Percentiles rank a stretch among this genome's conserved stretches.
Evolutionary conservation across 2,797 vertebrate species (phyloP).

Genomic region (Tarsius wallacei): DNA sequence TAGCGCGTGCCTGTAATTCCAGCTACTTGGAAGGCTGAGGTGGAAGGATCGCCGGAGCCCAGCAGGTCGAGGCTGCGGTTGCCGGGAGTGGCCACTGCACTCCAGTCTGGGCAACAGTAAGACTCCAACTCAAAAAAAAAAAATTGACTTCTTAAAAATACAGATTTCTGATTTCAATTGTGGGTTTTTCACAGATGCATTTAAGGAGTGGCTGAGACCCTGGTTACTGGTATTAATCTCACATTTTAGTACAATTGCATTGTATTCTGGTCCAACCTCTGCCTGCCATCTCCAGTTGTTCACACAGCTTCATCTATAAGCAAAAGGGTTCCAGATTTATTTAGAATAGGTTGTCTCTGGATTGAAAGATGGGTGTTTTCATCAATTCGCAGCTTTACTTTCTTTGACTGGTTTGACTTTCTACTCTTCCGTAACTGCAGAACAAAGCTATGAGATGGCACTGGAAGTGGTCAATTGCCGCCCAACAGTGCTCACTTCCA

Average conservation of each 20-base stretch:
- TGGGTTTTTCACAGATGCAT: neutral
- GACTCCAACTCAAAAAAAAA: no score
- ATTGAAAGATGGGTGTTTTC: conserved; percentile 45
- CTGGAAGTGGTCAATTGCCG: conserved; percentile 75
- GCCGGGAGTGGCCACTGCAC: no score
- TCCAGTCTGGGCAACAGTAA: no score
- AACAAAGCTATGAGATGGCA: conserved; percentile 24
- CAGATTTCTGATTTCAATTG: neutral
- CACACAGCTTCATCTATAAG: neutral
- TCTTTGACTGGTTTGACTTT: neutral
- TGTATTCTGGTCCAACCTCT: conserved; percentile 48
- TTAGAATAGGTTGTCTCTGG: conserved; percentile 68
- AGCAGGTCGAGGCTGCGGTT: no score
- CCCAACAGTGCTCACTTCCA: conserved; percentile 68
- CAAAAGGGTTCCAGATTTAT: conserved; percentile 59
- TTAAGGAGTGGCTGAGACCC: conserved; percentile 66
- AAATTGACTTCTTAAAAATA: neutral
- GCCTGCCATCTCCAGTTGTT: conserved; percentile 23
- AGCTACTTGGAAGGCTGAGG: no score
- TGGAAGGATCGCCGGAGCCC: no score
- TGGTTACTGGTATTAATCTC: conserved; percentile 68
- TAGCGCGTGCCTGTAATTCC: no score
- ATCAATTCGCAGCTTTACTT: neutral
- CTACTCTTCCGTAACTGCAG: neutral
- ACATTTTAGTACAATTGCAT: conserved; percentile 80